These are phyloP conservation scores for Rhodophaea formosa DNA, from an alignment of 2,888 invertebrate species.

Conservation along the genomic window DNA sequence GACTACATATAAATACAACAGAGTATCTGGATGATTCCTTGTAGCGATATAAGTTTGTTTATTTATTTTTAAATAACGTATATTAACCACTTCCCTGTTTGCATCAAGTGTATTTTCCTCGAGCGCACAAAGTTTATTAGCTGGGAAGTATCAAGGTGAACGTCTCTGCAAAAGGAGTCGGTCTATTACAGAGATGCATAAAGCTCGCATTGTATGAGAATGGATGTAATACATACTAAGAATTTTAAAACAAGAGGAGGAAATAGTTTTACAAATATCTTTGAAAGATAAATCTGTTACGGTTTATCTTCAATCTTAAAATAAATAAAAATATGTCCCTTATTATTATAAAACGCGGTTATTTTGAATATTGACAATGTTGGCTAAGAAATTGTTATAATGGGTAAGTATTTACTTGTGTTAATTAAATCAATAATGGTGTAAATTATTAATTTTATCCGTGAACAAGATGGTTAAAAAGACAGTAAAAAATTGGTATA, in stretches of 20 bases:
- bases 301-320: too few species aligned
- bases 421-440: too few species aligned
- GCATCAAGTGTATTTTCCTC: slow-evolving; percentile 7
- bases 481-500: too few species aligned
- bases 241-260: not conserved
- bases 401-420: too few species aligned
- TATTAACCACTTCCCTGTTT: slow-evolving; percentile 12
- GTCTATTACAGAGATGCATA: slow-evolving; percentile 11
- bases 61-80: not conserved
- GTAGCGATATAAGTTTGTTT: not conserved
- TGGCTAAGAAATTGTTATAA: too few species aligned
- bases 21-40: not conserved
- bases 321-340: too few species aligned
- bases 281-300: not conserved
- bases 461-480: too few species aligned
- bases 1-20: too few species aligned
- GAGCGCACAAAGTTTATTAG: slow-evolving; percentile 2
- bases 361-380: too few species aligned
- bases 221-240: not conserved
- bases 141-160: slow-evolving; percentile 8
- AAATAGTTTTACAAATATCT: not conserved
- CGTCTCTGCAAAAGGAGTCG: slow-evolving; percentile 8
- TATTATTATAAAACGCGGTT: too few species aligned
- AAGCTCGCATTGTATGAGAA: slow-evolving; percentile 1
- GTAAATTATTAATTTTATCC: too few species aligned